Evolutionary conservation across 1,140 invertebrate species (phyloP).

Genomic region (Drosophila busckii): DNA sequence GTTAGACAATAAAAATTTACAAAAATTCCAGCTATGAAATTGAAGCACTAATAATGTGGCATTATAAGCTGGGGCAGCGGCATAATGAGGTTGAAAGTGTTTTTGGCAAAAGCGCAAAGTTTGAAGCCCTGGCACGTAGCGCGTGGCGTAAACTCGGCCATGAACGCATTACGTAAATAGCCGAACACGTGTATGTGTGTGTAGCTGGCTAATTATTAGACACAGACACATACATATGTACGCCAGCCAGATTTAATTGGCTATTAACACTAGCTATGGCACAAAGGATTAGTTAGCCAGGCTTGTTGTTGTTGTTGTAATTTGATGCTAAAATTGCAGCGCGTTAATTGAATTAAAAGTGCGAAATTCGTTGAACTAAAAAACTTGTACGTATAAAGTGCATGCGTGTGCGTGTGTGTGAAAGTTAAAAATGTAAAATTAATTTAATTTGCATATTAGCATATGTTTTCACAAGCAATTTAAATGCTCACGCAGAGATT

Average conservation of each 20-base stretch:
- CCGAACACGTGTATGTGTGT: background rate
- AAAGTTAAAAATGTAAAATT: constrained; percentile 59
- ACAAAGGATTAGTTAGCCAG: constrained; percentile 50
- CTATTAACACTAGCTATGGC: constrained; percentile 54
- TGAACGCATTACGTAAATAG: constrained; percentile 28
- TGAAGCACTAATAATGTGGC: constrained; percentile 51
- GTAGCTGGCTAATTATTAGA: constrained; percentile 35
- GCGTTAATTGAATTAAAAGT: constrained; percentile 71
- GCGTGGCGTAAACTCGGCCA: constrained; percentile 15
- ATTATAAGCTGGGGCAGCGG: background rate
- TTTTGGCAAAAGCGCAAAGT: constrained; percentile 66
- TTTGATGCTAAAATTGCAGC: constrained; percentile 41
- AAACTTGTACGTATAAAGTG: background rate
- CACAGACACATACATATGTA: too few relatives aligned
- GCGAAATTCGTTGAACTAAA: constrained; percentile 46
- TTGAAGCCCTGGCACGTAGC: constrained; percentile 58
- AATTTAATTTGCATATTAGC: constrained; percentile 68
- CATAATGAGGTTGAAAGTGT: constrained; percentile 20
- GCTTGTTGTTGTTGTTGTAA: constrained; percentile 21
- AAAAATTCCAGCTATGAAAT: constrained; percentile 41
- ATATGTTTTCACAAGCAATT: constrained; percentile 34
- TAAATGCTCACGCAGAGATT: constrained; percentile 3
- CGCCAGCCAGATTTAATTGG: too few relatives aligned
- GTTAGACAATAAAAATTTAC: constrained; percentile 18
- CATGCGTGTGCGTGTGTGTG: background rate